Percentiles rank a stretch among this genome's conserved stretches.
Conservation (phyloP, 2,113 vertebrate genomes). For the Globicephala melas region DNA sequence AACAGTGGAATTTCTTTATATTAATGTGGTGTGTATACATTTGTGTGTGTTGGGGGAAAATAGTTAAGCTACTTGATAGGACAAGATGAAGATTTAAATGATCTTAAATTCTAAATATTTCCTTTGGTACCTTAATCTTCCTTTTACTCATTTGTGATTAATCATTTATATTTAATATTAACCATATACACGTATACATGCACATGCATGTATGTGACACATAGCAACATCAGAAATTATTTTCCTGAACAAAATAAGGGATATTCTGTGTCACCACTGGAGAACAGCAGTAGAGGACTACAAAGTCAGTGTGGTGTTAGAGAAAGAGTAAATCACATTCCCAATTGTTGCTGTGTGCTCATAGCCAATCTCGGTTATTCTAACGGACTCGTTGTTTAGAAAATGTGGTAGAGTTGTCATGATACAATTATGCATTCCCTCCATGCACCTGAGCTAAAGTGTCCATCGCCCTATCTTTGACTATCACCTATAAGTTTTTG, state of each 20-base stretch:
- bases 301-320: background rate
- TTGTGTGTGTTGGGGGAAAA: background rate
- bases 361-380: background rate
- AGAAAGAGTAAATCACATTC: background rate
- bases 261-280: background rate
- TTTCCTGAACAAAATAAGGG: background rate
- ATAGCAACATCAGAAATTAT: background rate
- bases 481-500: background rate
- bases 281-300: background rate
- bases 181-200: background rate
- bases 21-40: background rate
- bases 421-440: background rate
- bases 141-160: background rate
- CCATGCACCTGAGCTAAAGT: background rate
- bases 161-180: background rate
- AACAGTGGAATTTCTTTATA: background rate
- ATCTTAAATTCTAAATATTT: background rate
- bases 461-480: background rate
- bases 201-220: background rate
- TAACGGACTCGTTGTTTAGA: background rate
- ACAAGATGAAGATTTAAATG: background rate
- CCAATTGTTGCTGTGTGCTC: background rate
- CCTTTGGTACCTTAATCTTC: background rate
- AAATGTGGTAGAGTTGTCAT: background rate
- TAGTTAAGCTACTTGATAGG: background rate